Evolutionary conservation across 2,888 invertebrate species (phyloP), one percentile per base, ranked within the genome.

Genomic region (Azorinus chamasolen): DNA sequence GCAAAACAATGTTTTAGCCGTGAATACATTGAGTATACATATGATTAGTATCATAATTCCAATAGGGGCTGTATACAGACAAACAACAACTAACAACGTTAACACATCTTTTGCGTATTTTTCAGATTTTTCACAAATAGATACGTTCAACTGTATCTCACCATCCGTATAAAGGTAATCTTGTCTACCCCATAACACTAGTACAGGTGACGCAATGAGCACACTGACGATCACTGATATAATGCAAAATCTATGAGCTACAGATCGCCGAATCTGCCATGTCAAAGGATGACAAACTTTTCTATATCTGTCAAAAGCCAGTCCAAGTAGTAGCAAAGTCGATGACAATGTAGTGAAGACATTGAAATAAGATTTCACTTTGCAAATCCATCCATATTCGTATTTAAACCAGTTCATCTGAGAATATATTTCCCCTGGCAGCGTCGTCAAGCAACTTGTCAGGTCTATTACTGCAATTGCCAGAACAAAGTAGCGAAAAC

Each of bases 241-340:
- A 0, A 59, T 3, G 51, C 75, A 72, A n/a, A 79, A 20, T 27
- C 62, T 71, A 14, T 43, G 20, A 3, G 75, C 72, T 20, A 64
- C 22, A 0, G 72, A 68, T 18, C 72, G 62, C 20, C 64, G 75
- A n/a, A 79, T 62, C 43, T 79, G 79, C 69, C 75, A 69, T 14
- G 25, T 55, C 0, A 79, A 58, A 1, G 79, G 64, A 18, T 46
- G 54, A n/a, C n/a, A n/a, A n/a, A n/a, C n/a, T n/a, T n/a, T n/a
- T n/a, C n/a, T n/a, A n/a, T n/a, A n/a, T n/a, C 79, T 50, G 27
- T 79, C 79, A 43, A 79, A 72, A 3, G 79, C 72, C 45, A 79
- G 51, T 2, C 75, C 22, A 0, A 69, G 50, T 16, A 73, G 61
- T 8, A 66, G 61, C 4, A 41, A 62, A 24, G 66, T 66, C 3